These are phyloP conservation scores for Zaprionus lineosus DNA, from an alignment of 2,888 invertebrate species.

Conservation along the genomic window DNA sequence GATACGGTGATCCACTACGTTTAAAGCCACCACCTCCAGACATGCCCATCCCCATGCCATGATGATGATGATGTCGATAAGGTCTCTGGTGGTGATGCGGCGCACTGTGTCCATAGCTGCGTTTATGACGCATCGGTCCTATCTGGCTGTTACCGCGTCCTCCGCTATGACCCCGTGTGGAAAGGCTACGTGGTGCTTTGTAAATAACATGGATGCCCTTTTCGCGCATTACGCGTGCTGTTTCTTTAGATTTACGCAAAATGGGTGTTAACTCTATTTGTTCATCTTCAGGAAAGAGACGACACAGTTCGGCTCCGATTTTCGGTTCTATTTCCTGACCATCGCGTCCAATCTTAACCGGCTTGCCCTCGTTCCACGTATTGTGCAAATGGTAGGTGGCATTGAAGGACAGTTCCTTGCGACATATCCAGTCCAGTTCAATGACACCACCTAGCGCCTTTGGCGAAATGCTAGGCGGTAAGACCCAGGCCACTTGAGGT, in stretches of 20 bases:
- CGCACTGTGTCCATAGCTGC: constrained; percentile 81
- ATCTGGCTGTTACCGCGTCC: constrained; percentile 74
- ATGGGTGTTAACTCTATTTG: constrained; percentile 95
- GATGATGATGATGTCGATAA: constrained; percentile 83
- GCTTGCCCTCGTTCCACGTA: constrained; percentile 99
- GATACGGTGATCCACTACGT: constrained; percentile 77
- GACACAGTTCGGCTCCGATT: constrained; percentile 95
- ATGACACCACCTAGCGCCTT: constrained; percentile 97
- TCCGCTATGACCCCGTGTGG: constrained; percentile 80
- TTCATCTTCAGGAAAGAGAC: constrained; percentile 96
- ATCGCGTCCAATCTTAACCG: constrained; percentile 99
- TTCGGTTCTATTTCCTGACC: constrained; percentile 99
- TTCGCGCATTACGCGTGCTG: constrained; percentile 86
- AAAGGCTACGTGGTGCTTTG: constrained; percentile 84
- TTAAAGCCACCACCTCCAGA: constrained; percentile 70
- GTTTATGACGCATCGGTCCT: constrained; percentile 64
- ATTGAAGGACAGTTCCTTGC: constrained; percentile 95
- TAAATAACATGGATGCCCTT: constrained; percentile 82
- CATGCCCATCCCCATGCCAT: constrained; percentile 64
- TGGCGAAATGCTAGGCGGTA: constrained; percentile 96
- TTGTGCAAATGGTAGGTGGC: constrained; percentile 96
- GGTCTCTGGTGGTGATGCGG: constrained; percentile 84
- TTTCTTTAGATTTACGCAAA: constrained; percentile 92
- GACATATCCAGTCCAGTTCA: constrained; percentile 98
- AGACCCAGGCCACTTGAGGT: constrained; percentile 94